phyloP scores from a whole-genome alignment of 2,797 vertebrate species.

The Petrocephalus schoutedeni region DNA sequence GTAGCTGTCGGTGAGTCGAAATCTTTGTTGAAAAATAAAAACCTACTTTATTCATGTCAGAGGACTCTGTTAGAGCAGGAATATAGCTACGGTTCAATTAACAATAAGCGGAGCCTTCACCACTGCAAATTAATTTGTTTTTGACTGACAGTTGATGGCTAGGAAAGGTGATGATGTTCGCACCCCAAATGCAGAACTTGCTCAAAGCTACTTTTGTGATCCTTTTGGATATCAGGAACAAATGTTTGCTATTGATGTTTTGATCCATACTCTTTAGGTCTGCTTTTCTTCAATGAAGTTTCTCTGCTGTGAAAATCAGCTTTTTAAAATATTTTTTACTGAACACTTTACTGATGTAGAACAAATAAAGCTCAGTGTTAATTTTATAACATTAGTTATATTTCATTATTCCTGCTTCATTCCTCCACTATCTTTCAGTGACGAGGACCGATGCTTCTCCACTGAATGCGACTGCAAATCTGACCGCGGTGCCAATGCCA shows the following conservation, averaged over 20 bases:
- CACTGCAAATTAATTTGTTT: background rate
- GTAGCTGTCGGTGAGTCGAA: slow-evolving; percentile 43
- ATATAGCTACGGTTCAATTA: background rate
- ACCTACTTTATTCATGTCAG: background rate
- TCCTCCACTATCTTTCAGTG: background rate
- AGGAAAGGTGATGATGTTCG: background rate
- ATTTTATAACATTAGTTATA: background rate
- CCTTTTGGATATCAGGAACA: background rate
- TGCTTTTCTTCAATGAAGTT: background rate
- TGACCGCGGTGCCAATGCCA: background rate
- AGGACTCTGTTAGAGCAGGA: background rate
- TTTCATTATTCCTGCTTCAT: background rate
- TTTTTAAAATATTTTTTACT: background rate
- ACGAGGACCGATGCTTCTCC: background rate
- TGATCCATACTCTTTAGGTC: background rate
- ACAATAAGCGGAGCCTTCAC: background rate
- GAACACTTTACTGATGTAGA: no score
- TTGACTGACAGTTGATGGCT: background rate
- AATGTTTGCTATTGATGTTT: background rate
- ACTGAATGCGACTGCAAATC: background rate
- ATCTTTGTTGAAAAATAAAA: background rate
- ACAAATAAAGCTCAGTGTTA: background rate
- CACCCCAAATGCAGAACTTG: background rate
- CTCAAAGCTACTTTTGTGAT: background rate
- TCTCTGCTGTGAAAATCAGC: background rate